Evolutionary conservation across 2,797 vertebrate species (phyloP).

Genomic region (Eurystomus glaucurus): DNA sequence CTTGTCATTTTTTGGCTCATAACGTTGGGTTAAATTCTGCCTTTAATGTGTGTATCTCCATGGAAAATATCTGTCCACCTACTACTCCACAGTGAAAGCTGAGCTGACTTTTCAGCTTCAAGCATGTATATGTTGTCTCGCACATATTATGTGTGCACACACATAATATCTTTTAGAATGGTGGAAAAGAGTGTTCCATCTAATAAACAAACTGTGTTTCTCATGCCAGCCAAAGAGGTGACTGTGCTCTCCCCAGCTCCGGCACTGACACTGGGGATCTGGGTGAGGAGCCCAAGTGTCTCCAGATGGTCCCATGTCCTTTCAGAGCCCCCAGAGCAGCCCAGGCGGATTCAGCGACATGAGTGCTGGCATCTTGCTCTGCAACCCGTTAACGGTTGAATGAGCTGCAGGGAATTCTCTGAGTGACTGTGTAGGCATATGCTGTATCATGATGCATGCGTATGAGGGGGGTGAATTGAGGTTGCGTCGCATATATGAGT

Average conservation of each 20-base stretch:
- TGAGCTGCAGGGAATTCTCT: not conserved
- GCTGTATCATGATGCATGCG: not conserved
- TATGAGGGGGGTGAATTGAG: not conserved
- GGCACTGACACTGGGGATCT: rapidly evolving
- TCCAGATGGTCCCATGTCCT: not conserved
- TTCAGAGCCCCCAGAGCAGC: not conserved
- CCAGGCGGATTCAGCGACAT: rapidly evolving
- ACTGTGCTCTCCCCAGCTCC: not conserved
- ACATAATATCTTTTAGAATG: not conserved
- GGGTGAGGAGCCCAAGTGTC: not conserved
- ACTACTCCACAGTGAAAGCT: not conserved
- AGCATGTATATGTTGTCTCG: not conserved
- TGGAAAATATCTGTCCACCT: not conserved
- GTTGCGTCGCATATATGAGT: rapidly evolving
- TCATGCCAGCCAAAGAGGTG: not conserved
- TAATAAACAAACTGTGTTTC: not conserved
- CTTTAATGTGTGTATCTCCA: rapidly evolving
- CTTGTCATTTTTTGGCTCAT: not conserved
- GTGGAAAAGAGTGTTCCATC: not conserved
- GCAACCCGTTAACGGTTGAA: not conserved
- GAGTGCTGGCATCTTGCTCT: not conserved
- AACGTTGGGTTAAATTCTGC: constrained; percentile 7
- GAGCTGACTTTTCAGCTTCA: not conserved
- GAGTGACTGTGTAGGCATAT: not conserved
- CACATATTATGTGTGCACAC: rapidly evolving